Evolutionary conservation across 37 sponge, comb jelly and placozoan species (phyloP), one percentile per base, ranked within the genome.

Genomic region (Geodia barretti): DNA sequence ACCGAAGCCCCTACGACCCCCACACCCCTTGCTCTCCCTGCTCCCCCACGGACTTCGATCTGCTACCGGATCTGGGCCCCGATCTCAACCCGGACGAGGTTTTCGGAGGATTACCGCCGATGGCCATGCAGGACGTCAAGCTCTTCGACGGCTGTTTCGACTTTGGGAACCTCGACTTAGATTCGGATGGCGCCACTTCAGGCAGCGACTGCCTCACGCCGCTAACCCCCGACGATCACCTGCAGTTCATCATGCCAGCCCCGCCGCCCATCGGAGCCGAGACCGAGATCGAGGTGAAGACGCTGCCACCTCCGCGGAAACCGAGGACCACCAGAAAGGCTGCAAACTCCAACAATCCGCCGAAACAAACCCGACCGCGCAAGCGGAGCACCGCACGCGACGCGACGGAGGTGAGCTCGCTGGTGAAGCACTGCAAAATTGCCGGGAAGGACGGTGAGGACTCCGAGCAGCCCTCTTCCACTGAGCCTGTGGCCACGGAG

Each of bases 101-200:
- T 24, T 86, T 79, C 41, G 83, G 77, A 25, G 61, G 71, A 34
- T 64, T 82, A 20, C 63, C 83, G 4, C 82, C 65, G 23, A 82
- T 76, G 19, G 60, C 39, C 20, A 70, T 60, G n/a, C 60, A 23
- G 1, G 77, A 77, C 11, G 81, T 65, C 30, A 84, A 65, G 20
- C 76, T 76, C 43, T 84, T 74, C 31, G 85, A 66, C 39, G 72
- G 63, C 24, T 73, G 84, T 21, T 36, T 80, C 60, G 85, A 80
- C 31, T 79, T 68, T 24, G 70, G 84, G 20, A 70, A 40, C 24
- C 78, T 41, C 11, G 43, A 63, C 32, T 28, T 84, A 1, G 78
- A 84, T 24, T 77, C 78, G 1, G 85, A 84, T 14, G n/a, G n/a
- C n/a, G 39, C 36, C 3, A 78, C 34, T 0, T 76, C 75, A 0